Evolutionary conservation across 2,888 invertebrate genomes (phyloP), one percentile per base, ranked within the genome.

Genomic region (Troilus luridus): DNA sequence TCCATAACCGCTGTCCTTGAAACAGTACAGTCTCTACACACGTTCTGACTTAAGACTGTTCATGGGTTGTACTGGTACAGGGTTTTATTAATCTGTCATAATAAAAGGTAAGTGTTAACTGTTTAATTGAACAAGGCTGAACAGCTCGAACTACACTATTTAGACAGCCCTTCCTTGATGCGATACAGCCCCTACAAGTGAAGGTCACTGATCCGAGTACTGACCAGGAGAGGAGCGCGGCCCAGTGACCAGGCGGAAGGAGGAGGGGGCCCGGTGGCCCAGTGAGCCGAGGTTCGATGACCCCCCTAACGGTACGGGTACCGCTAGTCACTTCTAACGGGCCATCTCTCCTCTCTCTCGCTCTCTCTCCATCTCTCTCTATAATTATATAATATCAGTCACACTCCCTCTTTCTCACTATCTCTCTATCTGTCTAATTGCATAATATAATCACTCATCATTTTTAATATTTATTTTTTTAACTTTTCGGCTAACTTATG

Each of bases 301-400:
- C 81, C 59, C 88, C 77, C 6, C 59, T 88, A 81, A 91, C 88
- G 81, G 91, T 91, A 9, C 85, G 85, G 24, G 60, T 91, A 91
- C 90, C 91, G 90, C 91, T 88, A 89, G 91, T 64, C 41, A 77
- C 88, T 90, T 90, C 91, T 91, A 91, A 60, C 91, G 89, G 92
- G 27, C 77, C n/a, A 89, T 81, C 91, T 81, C 85, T n/a, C 77
- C 59, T 59, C 56, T 91, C 21, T 85, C 77, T 14, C 60, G 72
- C 77, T 21, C 91, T 88, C 91, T 59, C 72, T 72, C 88, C 54
- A 77, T 59, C 90, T 90, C 90, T 85, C 91, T 88, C 88, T 88
- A 54, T 67, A 88, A 60, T 90, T 89, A 60, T 58, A 41, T 85
- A 85, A 85, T 89, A 41, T 89, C 10, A 9, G 19, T 64, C 62